phyloP scores from a whole-genome alignment of 2,888 invertebrate species.

The Drosophila rellima region DNA sequence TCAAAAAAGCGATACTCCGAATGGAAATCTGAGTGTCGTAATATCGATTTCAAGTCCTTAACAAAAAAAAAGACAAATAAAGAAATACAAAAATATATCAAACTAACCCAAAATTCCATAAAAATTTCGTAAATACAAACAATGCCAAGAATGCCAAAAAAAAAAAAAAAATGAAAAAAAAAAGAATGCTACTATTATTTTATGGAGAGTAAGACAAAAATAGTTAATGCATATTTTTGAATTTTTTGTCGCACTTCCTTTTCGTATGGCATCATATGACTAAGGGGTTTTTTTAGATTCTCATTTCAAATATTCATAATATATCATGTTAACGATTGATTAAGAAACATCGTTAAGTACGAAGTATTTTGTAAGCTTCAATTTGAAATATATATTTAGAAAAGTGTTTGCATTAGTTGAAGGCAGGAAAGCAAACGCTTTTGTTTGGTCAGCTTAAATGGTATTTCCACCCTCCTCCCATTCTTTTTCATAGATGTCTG shows the following conservation, averaged over 20 bases:
- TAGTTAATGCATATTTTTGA: no score
- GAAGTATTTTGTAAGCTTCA: not conserved
- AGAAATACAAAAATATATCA: no score
- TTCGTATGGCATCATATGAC: no score
- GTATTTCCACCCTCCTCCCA: not conserved
- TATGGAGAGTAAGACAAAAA: no score
- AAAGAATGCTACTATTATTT: no score
- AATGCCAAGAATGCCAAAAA: not conserved
- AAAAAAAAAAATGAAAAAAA: not conserved
- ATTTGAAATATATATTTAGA: constrained; percentile 7
- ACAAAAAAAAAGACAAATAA: no score
- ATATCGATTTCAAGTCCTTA: not conserved
- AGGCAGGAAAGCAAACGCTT: not conserved
- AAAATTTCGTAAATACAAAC: no score
- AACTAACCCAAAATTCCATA: no score
- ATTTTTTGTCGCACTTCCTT: no score
- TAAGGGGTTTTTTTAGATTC: no score
- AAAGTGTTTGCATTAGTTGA: constrained; percentile 5
- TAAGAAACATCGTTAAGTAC: not conserved
- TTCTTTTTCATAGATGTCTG: not conserved
- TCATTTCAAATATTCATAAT: no score
- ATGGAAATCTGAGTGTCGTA: not conserved
- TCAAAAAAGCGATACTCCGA: not conserved
- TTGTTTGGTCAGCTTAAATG: not conserved
- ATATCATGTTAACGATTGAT: no score